Conservation (phyloP, 2,113 vertebrate species). For the Mugil cephalus region DNA sequence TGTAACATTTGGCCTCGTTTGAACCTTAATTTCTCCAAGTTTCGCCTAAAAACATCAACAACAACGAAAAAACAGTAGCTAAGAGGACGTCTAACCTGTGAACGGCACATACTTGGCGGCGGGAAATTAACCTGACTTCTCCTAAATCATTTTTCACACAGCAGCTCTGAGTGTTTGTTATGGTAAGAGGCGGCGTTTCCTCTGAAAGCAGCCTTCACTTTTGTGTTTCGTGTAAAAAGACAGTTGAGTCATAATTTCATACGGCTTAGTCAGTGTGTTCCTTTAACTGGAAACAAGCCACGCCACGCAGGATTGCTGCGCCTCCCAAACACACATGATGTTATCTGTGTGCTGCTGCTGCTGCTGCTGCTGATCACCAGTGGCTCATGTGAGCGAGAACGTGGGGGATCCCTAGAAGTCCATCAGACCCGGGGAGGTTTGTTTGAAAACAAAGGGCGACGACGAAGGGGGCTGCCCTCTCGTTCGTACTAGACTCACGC, state of each 20-base stretch:
- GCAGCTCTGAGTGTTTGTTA: neutral
- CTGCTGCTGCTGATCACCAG: neutral
- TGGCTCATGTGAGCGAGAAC: neutral
- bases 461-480: too few species aligned
- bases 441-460: too few species aligned
- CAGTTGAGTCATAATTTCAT: constrained; percentile 66
- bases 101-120: too few species aligned
- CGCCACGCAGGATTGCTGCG: constrained; percentile 16
- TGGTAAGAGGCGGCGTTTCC: constrained; percentile 25
- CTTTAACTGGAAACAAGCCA: constrained; percentile 69
- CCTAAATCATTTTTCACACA: neutral
- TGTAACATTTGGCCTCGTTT: too few species aligned
- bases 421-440: too few species aligned
- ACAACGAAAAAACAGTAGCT: too few species aligned
- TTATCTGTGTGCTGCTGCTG: constrained; percentile 7
- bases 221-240: constrained; percentile 27
- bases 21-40: too few species aligned
- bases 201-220: constrained; percentile 17
- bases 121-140: neutral
- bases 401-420: neutral
- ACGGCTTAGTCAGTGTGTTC: constrained; percentile 59
- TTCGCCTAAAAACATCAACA: too few species aligned
- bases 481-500: too few species aligned
- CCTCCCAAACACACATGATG: constrained; percentile 41
- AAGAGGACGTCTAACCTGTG: too few species aligned